Evolutionary conservation across 2,797 vertebrate genomes (phyloP).

Genomic region (Nasua narica): DNA sequence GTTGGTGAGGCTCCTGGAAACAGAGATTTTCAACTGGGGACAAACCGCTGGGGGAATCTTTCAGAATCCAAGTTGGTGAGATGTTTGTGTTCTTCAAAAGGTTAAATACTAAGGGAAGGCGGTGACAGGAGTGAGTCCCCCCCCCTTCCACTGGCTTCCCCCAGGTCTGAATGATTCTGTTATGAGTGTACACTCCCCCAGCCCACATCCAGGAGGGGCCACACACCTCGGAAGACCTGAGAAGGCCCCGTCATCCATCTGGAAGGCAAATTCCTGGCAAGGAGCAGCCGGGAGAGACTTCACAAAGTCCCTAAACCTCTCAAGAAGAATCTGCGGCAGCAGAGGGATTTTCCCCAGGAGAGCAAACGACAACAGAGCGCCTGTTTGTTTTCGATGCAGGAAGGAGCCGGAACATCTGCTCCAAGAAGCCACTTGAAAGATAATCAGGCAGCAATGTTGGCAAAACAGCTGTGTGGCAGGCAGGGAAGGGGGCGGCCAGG

Average conservation of each 20-base stretch:
- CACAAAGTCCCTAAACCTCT: conserved; percentile 48
- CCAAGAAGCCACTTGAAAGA: conserved; percentile 77
- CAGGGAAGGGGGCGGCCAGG: neutral
- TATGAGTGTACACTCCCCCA: neutral
- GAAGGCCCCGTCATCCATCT: neutral
- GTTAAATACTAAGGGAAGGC: neutral
- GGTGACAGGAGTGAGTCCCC: neutral
- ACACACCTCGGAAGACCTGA: neutral
- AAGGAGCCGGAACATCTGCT: conserved; percentile 72
- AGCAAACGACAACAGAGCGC: conserved; percentile 52
- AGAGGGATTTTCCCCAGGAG: conserved; percentile 54
- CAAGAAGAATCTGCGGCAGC: neutral
- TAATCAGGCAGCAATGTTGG: conserved; percentile 68
- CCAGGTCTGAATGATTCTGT: neutral
- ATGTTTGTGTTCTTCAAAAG: neutral
- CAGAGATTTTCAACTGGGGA: neutral
- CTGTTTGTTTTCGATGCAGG: conserved; percentile 70
- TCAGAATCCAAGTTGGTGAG: neutral
- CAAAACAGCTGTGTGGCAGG: conserved; percentile 74
- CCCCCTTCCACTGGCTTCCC: neutral
- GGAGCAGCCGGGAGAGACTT: neutral
- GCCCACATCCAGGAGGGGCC: neutral
- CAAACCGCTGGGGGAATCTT: neutral
- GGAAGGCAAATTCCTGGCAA: conserved; percentile 35
- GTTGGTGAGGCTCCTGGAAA: neutral